Evolutionary conservation across 2,797 vertebrate genomes (phyloP).

Genomic region (Anguilla obscura): DNA sequence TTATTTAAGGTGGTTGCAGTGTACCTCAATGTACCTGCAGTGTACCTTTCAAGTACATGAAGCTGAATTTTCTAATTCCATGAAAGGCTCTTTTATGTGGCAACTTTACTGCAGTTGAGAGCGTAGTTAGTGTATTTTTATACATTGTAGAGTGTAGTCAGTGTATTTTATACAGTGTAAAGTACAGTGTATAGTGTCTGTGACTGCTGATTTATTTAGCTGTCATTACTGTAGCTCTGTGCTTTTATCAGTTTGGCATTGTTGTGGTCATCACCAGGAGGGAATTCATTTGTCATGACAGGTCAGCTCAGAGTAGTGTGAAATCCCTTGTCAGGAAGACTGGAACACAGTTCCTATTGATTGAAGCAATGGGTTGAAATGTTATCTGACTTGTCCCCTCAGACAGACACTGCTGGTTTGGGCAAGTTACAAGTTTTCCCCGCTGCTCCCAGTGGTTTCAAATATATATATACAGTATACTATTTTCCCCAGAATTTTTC

Average conservation of each 20-base stretch:
- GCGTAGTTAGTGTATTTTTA: neutral
- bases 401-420: constrained; percentile 37
- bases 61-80: neutral
- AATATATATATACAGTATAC: neutral
- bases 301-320: constrained; percentile 58
- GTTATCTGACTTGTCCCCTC: constrained; percentile 59
- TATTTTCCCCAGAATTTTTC: neutral
- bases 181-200: neutral
- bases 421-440: constrained; percentile 20
- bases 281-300: constrained; percentile 60
- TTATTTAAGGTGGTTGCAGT: neutral
- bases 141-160: neutral
- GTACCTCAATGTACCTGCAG: neutral
- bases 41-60: neutral
- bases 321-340: constrained; percentile 78
- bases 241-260: neutral
- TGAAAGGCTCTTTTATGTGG: neutral
- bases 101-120: neutral
- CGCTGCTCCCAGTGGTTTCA: neutral
- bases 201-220: neutral
- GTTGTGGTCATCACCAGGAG: constrained; percentile 22
- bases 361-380: constrained; percentile 64
- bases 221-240: neutral
- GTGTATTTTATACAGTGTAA: neutral
- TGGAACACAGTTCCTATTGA: constrained; percentile 74